Conservation (phyloP, 2,113 vertebrate genomes). For the Erythrocebus patas region DNA sequence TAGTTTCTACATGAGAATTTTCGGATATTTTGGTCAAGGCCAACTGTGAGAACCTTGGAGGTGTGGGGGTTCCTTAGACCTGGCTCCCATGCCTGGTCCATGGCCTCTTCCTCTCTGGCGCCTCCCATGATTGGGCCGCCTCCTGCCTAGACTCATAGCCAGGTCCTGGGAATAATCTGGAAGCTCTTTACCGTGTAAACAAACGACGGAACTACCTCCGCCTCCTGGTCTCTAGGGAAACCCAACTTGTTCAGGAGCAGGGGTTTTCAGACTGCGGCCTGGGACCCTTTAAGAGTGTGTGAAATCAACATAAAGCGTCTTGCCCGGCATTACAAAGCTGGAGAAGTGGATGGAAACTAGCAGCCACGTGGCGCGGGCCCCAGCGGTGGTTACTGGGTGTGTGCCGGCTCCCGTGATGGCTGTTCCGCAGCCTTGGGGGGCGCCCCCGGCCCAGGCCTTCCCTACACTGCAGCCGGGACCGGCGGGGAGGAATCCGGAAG, state of each 20-base stretch:
- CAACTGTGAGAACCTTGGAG: too few species aligned
- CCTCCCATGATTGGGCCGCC: rapidly evolving
- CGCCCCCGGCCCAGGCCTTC: background rate
- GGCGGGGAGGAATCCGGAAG: background rate
- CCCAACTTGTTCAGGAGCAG: background rate
- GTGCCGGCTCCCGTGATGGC: rapidly evolving
- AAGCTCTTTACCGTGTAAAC: background rate
- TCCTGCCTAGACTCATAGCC: rapidly evolving
- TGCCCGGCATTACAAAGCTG: background rate
- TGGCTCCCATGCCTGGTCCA: too few species aligned
- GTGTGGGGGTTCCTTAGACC: rapidly evolving
- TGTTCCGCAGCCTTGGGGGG: background rate
- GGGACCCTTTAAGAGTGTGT: background rate
- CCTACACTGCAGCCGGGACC: background rate
- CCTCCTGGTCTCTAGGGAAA: background rate
- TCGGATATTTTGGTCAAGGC: too few species aligned
- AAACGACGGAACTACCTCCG: background rate
- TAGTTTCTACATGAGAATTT: background rate
- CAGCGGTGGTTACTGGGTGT: rapidly evolving
- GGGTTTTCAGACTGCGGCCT: background rate
- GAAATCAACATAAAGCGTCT: background rate
- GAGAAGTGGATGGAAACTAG: background rate
- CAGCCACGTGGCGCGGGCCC: background rate
- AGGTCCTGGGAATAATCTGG: background rate
- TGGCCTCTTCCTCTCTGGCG: background rate